Conservation (phyloP, 2,113 vertebrate species). For the Anser cygnoides region DNA sequence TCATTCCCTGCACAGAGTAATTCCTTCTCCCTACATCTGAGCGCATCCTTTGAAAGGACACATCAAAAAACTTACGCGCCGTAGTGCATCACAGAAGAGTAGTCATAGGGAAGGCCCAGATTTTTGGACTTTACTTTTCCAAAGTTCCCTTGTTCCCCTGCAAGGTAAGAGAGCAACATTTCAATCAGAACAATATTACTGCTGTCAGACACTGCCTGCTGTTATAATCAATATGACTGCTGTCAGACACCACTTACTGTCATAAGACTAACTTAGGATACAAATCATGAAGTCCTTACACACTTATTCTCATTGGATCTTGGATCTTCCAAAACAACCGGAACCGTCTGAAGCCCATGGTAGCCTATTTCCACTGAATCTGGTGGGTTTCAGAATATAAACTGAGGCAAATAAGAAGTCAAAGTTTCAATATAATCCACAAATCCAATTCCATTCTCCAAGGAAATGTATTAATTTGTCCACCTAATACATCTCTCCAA, state of each 20-base stretch:
- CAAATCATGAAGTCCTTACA: background rate
- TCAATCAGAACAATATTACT: background rate
- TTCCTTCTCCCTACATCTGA: background rate
- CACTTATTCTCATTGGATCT: background rate
- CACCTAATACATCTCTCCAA: too few species aligned
- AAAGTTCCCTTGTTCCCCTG: constrained; percentile 69
- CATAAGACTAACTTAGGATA: background rate
- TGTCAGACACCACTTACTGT: background rate
- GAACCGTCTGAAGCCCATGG: background rate
- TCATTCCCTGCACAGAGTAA: background rate
- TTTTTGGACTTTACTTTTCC: constrained; percentile 68
- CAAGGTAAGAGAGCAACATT: background rate
- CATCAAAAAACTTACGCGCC: constrained; percentile 56
- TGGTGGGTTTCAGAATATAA: background rate
- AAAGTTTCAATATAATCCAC: background rate
- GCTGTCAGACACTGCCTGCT: background rate
- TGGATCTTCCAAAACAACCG: background rate
- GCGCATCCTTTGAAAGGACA: background rate
- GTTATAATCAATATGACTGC: background rate
- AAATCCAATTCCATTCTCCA: background rate
- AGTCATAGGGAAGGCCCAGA: constrained; percentile 72
- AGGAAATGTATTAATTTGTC: background rate
- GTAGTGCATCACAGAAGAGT: constrained; percentile 76
- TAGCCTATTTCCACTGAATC: background rate
- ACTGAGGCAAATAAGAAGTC: background rate